phyloP scores from a whole-genome alignment of 2,113 vertebrate genomes.

The Glaucomys volans region DNA sequence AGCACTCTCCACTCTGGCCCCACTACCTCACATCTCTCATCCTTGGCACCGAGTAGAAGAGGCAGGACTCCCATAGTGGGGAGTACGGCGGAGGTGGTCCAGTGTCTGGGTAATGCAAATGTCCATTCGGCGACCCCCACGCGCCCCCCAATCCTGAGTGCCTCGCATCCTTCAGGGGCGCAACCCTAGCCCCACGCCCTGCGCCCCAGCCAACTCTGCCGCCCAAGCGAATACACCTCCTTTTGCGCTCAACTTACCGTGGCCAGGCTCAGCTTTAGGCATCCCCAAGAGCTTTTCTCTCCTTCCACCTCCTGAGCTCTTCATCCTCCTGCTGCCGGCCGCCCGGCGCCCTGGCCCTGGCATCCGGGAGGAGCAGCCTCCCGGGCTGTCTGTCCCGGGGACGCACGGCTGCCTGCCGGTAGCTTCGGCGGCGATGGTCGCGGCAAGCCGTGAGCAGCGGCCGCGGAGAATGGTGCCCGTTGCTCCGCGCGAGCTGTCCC shows the following conservation, averaged over 20 bases:
- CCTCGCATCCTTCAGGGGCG: not conserved
- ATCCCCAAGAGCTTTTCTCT: constrained; percentile 72
- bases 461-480: not conserved
- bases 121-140: not conserved
- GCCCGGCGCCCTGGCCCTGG: constrained; percentile 73
- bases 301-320: constrained; percentile 77
- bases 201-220: not conserved
- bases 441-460: not conserved
- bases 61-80: fast-evolving
- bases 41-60: not conserved
- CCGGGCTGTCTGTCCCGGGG: constrained; percentile 27
- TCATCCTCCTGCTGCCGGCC: constrained; percentile 80
- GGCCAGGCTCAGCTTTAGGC: constrained; percentile 67
- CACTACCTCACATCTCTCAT: not conserved
- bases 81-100: fast-evolving
- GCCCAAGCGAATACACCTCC: not conserved
- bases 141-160: not conserved
- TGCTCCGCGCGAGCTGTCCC: not conserved
- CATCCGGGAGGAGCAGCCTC: constrained; percentile 72
- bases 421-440: not conserved
- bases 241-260: constrained; percentile 80
- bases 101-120: too few species aligned
- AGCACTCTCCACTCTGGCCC: not conserved
- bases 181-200: not conserved
- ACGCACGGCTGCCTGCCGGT: not conserved